phyloP scores from a whole-genome alignment of 2,888 invertebrate species.

The Imbricaverruca yamaguchii region DNA sequence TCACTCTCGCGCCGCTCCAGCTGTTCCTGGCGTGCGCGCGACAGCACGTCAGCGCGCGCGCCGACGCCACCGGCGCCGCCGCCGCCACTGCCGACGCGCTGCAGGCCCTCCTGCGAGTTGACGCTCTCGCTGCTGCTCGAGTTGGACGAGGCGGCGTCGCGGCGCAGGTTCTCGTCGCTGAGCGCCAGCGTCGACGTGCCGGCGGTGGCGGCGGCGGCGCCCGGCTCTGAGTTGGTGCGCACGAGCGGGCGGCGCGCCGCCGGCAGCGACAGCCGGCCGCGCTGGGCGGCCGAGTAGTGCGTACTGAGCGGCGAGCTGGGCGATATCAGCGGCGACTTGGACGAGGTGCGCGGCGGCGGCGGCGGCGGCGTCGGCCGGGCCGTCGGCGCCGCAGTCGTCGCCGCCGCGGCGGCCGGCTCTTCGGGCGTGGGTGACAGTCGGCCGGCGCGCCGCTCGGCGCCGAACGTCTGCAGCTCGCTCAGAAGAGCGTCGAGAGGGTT shows the following conservation, averaged over 20 bases:
- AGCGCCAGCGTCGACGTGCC: constrained; percentile 35
- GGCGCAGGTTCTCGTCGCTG: constrained; percentile 35
- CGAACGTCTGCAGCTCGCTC: constrained; percentile 83
- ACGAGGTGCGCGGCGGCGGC: constrained; percentile 85
- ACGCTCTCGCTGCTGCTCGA: constrained; percentile 69
- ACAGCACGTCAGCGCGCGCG: neutral
- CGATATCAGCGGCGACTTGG: constrained; percentile 76
- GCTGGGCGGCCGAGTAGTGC: constrained; percentile 39
- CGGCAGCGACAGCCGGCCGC: constrained; percentile 24
- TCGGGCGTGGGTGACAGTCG: constrained; percentile 32
- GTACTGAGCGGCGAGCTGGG: constrained; percentile 61
- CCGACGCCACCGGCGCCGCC: constrained; percentile 54
- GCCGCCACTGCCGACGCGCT: constrained; percentile 37
- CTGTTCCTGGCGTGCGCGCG: constrained; percentile 36
- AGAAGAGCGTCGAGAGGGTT: constrained; percentile 95
- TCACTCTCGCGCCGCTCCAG: constrained; percentile 84
- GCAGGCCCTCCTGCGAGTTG: constrained; percentile 58
- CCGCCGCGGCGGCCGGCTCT: constrained; percentile 36
- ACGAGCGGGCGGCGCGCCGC: constrained; percentile 38
- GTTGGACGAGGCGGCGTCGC: constrained; percentile 26
- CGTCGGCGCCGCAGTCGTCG: constrained; percentile 74
- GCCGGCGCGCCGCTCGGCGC: constrained; percentile 26
- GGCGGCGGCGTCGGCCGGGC: constrained; percentile 69
- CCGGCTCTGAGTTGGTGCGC: constrained; percentile 35
- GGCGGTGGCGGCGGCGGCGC: constrained; percentile 26